Base-by-base conservation (phyloP, 37 sponge, comb jelly and placozoan genomes). In the Spongilla lacustris region DNA sequence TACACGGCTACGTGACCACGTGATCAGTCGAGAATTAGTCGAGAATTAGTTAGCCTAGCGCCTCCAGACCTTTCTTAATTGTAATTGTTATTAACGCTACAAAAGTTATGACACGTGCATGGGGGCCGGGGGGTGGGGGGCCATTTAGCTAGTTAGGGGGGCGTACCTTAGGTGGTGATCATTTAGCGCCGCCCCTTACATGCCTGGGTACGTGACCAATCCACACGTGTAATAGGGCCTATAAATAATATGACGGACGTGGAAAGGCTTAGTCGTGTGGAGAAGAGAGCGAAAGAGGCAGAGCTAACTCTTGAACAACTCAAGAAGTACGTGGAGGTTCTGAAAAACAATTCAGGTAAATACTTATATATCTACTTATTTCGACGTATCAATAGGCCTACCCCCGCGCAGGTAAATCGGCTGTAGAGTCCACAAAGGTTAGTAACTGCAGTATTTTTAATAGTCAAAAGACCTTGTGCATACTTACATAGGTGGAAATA, bases 281-380 rank as follows among this genome's bases (percentile, higher is more conserved):
- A 95, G 50, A 67, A 86, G 22, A 30, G 91, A 26, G 84, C 91
- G 34, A 71, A 50, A 66, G 91, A 95, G 68, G 94, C 96, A 19
- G 96, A 95, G 41, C 71, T 36, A 5, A 75, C 94, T 36, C 82
- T 95, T 2, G 79, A 79, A 49, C 86, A 86, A 36, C 75, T 95
- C 46, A 89, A 72, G 49, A 50, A 28, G 24, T 87, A 78, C 48
- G 66, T 92, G 14, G 81, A 89, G 27, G 41, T 91, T 8, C 67
- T 95, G 28, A 89, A 80, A 22, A 81, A 84, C n/a, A 86, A 82
- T 83, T 71, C 93, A 67, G 82, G 95, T 95, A 12, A 34, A 22
- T 32, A 67, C 31, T 31, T 37, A 30, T 68, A 50, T 67, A 22
- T 34, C 37, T 4, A 32, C 37, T 67, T 81, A 37, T 50, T 58